phyloP scores from a whole-genome alignment of 2,113 vertebrate genomes.

The Cromileptes altivelis region DNA sequence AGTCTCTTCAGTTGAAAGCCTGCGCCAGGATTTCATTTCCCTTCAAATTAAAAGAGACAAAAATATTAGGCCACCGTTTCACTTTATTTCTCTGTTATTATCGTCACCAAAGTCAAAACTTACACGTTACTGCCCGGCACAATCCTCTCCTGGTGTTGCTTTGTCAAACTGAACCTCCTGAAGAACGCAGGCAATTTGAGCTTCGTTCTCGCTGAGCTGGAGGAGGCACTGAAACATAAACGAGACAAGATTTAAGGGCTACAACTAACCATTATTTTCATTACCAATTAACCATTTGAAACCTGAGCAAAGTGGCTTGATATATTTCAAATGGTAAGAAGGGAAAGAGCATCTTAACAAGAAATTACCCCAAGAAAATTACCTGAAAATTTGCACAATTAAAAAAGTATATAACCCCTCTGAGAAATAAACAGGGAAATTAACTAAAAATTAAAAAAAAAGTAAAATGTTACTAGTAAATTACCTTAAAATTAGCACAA shows the following conservation, averaged over 20 bases:
- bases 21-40: constrained; percentile 84
- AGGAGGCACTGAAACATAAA: constrained; percentile 55
- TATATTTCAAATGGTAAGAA: too few relatives aligned
- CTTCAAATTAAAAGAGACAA: constrained; percentile 54
- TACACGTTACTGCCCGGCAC: constrained; percentile 80
- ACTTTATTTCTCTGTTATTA: not conserved
- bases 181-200: constrained; percentile 79
- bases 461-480: too few relatives aligned
- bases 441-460: too few relatives aligned
- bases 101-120: constrained; percentile 19
- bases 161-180: constrained; percentile 70
- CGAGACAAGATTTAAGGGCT: not conserved
- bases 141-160: constrained; percentile 74
- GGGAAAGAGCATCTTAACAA: too few relatives aligned
- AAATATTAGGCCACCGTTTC: constrained; percentile 15
- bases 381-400: too few relatives aligned
- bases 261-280: too few relatives aligned
- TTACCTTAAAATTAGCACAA: too few relatives aligned
- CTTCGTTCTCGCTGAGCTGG: constrained; percentile 56
- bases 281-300: too few relatives aligned
- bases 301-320: too few relatives aligned
- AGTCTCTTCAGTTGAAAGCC: constrained; percentile 70
- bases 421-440: too few relatives aligned
- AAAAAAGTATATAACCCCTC: too few relatives aligned
- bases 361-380: too few relatives aligned